phyloP scores from a whole-genome alignment of 2,888 invertebrate genomes.

The Biston stratarius region DNA sequence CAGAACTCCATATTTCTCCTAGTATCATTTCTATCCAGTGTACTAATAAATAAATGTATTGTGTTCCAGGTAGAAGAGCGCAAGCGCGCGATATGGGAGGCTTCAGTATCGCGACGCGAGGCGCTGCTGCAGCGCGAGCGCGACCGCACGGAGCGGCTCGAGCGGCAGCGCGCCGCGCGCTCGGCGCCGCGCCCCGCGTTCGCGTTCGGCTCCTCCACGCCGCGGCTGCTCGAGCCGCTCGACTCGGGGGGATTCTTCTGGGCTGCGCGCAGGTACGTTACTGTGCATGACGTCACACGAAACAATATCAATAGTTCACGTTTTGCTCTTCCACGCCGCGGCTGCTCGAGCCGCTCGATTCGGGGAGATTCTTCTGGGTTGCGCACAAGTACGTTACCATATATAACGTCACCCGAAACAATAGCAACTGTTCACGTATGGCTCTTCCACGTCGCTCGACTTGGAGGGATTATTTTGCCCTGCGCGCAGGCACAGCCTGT shows the following conservation, averaged over 20 bases:
- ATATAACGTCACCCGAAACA: too few relatives aligned
- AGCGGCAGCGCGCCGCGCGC: conserved; percentile 92
- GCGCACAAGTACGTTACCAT: conserved; percentile 88
- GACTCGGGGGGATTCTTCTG: conserved; percentile 93
- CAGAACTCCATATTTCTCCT: neutral
- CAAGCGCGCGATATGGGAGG: conserved; percentile 95
- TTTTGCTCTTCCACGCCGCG: conserved; percentile 97
- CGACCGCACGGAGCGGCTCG: conserved; percentile 93
- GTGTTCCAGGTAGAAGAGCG: conserved; percentile 92
- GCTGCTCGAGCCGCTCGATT: conserved; percentile 93
- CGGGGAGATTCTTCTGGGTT: conserved; percentile 93
- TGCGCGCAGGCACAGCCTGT: too few relatives aligned
- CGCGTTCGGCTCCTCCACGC: conserved; percentile 97
- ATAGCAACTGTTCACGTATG: conserved; percentile 90
- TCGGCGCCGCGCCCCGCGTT: conserved; percentile 89
- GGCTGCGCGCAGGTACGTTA: conserved; percentile 91
- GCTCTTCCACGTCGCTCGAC: conserved; percentile 95
- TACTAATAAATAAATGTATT: neutral
- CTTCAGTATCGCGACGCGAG: conserved; percentile 94
- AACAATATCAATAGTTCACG: conserved; percentile 85
- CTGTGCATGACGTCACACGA: neutral
- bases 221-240: conserved; percentile 93
- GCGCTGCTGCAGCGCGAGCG: conserved; percentile 94
- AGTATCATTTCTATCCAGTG: neutral
- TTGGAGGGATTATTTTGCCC: conserved; percentile 93